Evolutionary conservation across 2,797 vertebrate species (phyloP).

Genomic region (Botia kubotai): DNA sequence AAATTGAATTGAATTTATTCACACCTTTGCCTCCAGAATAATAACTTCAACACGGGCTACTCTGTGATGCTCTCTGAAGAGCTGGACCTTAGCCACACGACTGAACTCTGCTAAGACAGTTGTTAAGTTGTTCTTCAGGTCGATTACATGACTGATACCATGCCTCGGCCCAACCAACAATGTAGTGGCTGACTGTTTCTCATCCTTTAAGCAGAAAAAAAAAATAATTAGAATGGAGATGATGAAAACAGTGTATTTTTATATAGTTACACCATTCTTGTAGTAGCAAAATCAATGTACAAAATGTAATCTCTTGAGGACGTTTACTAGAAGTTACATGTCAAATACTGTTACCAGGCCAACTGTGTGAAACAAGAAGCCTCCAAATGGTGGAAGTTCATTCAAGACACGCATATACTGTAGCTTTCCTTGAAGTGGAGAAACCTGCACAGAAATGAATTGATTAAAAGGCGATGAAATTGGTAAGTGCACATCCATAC

Average conservation of each 20-base stretch:
- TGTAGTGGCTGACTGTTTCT: constrained; percentile 94
- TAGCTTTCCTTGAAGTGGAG: constrained; percentile 94
- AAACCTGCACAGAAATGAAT: constrained; percentile 77
- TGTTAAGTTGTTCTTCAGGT: constrained; percentile 98
- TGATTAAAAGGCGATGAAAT: neutral
- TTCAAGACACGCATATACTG: constrained; percentile 97
- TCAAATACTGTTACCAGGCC: constrained; percentile 85
- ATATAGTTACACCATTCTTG: neutral
- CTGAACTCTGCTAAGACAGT: constrained; percentile 97
- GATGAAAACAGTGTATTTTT: neutral
- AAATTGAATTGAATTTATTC: neutral
- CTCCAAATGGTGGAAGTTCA: constrained; percentile 95
- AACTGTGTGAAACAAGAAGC: constrained; percentile 95
- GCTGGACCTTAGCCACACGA: constrained; percentile 94
- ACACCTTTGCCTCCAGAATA: constrained; percentile 96
- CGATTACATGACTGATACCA: constrained; percentile 98
- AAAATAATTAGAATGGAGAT: neutral
- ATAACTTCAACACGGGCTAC: constrained; percentile 95
- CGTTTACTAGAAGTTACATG: neutral
- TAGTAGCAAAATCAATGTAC: neutral
- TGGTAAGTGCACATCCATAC: neutral
- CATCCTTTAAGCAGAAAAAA: constrained; percentile 79
- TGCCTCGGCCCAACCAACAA: constrained; percentile 95
- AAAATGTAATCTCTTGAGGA: neutral
- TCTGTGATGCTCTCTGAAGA: constrained; percentile 94